Evolutionary conservation across 2,113 vertebrate genomes (phyloP).

Genomic region (Corythornis madagascariensis): DNA sequence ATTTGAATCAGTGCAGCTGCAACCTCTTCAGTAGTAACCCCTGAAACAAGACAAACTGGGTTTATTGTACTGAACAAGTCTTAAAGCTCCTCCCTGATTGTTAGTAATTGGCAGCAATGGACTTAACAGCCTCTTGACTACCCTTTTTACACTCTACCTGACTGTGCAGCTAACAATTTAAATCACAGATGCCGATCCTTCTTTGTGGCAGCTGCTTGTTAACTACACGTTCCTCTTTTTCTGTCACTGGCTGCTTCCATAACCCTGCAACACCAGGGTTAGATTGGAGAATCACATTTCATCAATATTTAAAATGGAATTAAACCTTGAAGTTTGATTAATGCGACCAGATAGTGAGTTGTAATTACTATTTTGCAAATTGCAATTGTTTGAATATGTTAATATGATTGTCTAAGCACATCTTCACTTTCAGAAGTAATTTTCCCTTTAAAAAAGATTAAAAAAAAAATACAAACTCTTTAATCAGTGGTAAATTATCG

Average conservation of each 20-base stretch:
- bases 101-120: slow-evolving; percentile 96
- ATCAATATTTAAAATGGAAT: slow-evolving; percentile 92
- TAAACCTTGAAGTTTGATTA: slow-evolving; percentile 87
- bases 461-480: slow-evolving; percentile 78
- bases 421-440: slow-evolving; percentile 88
- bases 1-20: slow-evolving; percentile 96
- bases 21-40: slow-evolving; percentile 97
- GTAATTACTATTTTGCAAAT: slow-evolving; percentile 88
- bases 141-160: slow-evolving; percentile 94
- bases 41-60: slow-evolving; percentile 90
- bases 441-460: slow-evolving; percentile 75
- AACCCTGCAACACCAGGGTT: slow-evolving; percentile 82
- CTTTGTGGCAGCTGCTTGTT: slow-evolving; percentile 87
- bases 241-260: slow-evolving; percentile 71
- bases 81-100: slow-evolving; percentile 91
- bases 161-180: slow-evolving; percentile 88
- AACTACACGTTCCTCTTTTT: slow-evolving; percentile 74
- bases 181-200: slow-evolving; percentile 85
- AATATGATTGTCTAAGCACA: slow-evolving; percentile 86
- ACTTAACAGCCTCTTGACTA: slow-evolving; percentile 96
- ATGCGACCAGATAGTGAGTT: slow-evolving; percentile 78
- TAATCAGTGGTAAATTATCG: slow-evolving; percentile 84
- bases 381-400: slow-evolving; percentile 85
- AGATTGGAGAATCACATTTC: slow-evolving; percentile 80
- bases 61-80: slow-evolving; percentile 93